Evolutionary conservation across 2,888 invertebrate genomes (phyloP).

Genomic region (Dioctria linearis): DNA sequence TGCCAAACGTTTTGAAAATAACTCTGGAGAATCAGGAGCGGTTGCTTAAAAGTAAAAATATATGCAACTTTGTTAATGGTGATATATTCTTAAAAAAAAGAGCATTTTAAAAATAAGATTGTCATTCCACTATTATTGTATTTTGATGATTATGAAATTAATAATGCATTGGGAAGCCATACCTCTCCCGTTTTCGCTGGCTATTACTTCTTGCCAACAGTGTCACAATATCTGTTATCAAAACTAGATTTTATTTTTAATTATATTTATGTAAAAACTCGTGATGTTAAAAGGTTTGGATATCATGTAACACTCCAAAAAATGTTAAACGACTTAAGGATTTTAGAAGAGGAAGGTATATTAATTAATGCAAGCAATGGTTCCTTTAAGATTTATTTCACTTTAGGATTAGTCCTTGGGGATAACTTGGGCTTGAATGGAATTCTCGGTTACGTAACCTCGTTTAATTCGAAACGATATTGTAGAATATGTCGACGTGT

Average conservation of each 20-base stretch:
- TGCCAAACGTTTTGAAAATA: too few relatives aligned
- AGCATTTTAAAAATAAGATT: background rate
- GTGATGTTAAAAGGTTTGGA: slow-evolving; percentile 61
- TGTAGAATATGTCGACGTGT: slow-evolving; percentile 59
- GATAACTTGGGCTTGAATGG: slow-evolving; percentile 54
- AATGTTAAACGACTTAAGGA: background rate
- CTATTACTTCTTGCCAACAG: background rate
- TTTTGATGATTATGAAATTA: background rate
- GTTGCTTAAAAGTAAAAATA: too few relatives aligned
- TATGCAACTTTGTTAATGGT: too few relatives aligned
- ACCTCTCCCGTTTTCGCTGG: background rate
- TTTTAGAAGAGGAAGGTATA: background rate
- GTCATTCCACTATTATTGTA: background rate
- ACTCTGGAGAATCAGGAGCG: too few relatives aligned
- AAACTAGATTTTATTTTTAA: slow-evolving; percentile 3
- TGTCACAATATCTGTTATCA: background rate
- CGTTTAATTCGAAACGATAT: too few relatives aligned
- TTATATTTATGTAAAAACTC: slow-evolving; percentile 56
- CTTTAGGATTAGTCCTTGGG: slow-evolving; percentile 57
- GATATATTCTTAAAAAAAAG: background rate
- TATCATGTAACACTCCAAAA: slow-evolving; percentile 57
- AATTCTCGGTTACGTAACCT: too few relatives aligned
- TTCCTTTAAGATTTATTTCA: background rate
- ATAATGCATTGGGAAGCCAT: background rate
- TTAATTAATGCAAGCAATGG: background rate